These are phyloP conservation scores for Anthoscopus minutus DNA, from an alignment of 2,113 vertebrate species.

Conservation along the genomic window DNA sequence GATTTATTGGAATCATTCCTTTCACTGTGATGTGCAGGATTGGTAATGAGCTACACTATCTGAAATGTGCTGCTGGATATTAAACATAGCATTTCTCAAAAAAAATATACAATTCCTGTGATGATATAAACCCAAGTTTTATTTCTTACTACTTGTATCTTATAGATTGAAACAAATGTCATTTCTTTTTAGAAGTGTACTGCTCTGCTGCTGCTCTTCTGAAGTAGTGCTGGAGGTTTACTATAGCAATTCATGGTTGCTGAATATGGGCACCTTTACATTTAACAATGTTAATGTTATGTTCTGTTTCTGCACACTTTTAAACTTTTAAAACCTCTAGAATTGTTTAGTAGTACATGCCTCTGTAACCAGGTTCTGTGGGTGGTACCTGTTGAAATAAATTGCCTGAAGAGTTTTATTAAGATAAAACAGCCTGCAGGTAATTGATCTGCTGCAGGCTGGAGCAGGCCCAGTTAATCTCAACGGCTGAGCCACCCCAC, in stretches of 20 bases:
- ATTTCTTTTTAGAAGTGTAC: constrained; percentile 7
- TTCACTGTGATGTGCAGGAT: background rate
- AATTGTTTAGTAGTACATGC: background rate
- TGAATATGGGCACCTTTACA: background rate
- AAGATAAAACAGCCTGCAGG: background rate
- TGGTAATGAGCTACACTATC: background rate
- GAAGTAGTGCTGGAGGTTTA: background rate
- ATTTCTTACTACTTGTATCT: background rate
- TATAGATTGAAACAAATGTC: background rate
- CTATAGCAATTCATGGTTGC: background rate
- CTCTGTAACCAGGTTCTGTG: background rate
- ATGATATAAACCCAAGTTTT: background rate
- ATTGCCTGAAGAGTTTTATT: background rate
- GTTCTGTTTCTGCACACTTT: background rate
- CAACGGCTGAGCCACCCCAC: background rate
- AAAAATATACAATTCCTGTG: background rate
- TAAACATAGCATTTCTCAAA: background rate
- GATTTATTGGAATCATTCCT: background rate
- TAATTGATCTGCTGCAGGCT: background rate
- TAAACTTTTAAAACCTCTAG: background rate
- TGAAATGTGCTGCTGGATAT: background rate
- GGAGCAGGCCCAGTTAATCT: background rate
- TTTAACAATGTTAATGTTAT: background rate
- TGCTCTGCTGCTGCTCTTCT: background rate
- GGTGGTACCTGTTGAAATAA: background rate